Evolutionary conservation across 2,888 invertebrate genomes (phyloP).

Genomic region (Tipula helvola): DNA sequence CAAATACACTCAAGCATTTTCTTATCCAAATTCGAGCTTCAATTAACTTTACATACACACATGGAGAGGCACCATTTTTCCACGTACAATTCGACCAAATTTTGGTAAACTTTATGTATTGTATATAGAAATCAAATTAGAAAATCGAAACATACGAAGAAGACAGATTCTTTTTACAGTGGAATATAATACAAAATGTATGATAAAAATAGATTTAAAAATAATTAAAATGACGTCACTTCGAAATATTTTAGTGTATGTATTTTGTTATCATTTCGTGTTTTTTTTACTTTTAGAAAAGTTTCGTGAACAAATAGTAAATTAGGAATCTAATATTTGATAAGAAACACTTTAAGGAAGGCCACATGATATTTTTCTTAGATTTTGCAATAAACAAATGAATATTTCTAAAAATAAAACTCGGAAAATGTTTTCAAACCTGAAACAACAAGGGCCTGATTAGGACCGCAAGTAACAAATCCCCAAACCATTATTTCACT

Average conservation of each 20-base stretch:
- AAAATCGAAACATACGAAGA: neutral
- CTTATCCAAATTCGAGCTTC: neutral
- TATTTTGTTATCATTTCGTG: neutral
- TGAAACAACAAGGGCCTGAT: constrained; percentile 88
- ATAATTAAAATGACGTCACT: neutral
- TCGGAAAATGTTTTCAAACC: constrained; percentile 40
- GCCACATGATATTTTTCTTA: neutral
- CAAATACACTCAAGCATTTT: neutral
- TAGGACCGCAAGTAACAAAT: constrained; percentile 89
- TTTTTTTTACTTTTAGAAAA: neutral
- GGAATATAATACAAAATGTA: neutral
- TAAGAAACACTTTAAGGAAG: neutral
- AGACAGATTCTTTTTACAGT: neutral
- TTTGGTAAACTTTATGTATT: neutral
- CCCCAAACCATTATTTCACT: constrained; percentile 56
- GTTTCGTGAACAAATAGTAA: neutral
- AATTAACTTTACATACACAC: neutral
- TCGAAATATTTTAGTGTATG: neutral
- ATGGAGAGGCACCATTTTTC: neutral
- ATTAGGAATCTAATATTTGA: neutral
- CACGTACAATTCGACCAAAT: neutral
- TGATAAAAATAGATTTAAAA: neutral
- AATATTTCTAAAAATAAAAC: neutral
- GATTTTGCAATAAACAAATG: neutral
- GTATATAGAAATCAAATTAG: neutral